Conservation (phyloP, 2,113 vertebrate genomes). For the Opisthocomus hoazin region DNA sequence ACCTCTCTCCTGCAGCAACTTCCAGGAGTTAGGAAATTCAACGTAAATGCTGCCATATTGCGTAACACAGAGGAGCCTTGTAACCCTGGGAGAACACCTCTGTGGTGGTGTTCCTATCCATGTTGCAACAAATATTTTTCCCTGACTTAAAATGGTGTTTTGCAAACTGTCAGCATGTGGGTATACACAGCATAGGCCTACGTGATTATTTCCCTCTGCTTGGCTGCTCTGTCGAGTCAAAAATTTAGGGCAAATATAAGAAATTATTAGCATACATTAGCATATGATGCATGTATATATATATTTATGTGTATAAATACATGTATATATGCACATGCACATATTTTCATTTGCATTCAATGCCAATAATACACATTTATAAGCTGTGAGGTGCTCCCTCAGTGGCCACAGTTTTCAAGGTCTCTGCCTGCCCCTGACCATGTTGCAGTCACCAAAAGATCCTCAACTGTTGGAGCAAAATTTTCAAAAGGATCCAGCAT, state of each 20-base stretch:
- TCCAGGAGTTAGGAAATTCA: not conserved
- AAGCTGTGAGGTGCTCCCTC: not conserved
- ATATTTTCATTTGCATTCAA: not conserved
- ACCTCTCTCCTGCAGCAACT: not conserved
- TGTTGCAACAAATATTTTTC: not conserved
- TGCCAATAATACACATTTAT: not conserved
- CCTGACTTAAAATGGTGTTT: not conserved
- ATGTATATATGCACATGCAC: not conserved
- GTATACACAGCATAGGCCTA: not conserved
- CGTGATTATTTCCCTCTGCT: not conserved
- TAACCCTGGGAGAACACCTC: not conserved
- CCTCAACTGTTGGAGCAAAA: not conserved
- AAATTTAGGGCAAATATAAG: not conserved
- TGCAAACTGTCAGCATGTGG: not conserved
- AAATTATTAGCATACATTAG: not conserved
- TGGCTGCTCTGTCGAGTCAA: not conserved
- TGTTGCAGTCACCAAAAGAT: not conserved
- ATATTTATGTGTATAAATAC: not conserved
- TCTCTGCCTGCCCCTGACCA: not conserved
- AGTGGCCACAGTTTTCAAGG: not conserved
- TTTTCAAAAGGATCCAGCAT: not conserved
- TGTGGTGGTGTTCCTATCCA: not conserved
- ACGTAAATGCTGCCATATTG: not conserved
- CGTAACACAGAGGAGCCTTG: not conserved
- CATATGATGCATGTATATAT: not conserved